Evolutionary conservation across 2,888 invertebrate species (phyloP), one percentile per base, ranked within the genome.

Genomic region (Halocaridina rubra): DNA sequence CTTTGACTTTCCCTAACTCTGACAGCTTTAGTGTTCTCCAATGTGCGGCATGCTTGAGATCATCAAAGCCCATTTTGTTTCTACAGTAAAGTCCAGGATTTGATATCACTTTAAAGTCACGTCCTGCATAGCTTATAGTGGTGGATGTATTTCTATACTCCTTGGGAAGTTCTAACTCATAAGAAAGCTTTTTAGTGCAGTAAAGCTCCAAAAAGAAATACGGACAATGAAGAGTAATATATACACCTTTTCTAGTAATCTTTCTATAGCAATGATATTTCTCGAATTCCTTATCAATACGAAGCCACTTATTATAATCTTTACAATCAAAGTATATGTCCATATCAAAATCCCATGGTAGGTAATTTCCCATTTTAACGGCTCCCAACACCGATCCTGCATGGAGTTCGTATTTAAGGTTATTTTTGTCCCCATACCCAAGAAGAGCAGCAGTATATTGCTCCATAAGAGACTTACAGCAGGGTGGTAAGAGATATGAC

Each of bases 301-400:
- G 27, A 2, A 5, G 7, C 57, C 78, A 79, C 3, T 57, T 29
- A 13, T 61, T 30, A 71, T 82, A 88, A 61, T 88, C 86, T 57
- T 85, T 82, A 22, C 79, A 77, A 19, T 88, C 81, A 24, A 89
- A 88, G 3, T 88, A 80, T 5, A 90, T 85, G 86, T 90, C 90
- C 22, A 89, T 90, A 86, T 90, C 90, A 19, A 89, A 79, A 84
- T 90, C 90, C 91, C 91, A 91, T 3, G 90, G 90, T 30, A 90
- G 86, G 69, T 90, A 88, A 72, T 89, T 89, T 22, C 87, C 81
- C 61, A 91, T 88, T 86, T 91, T 91, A 8, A 90, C 90, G 10
- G 90, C 90, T 13, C 90, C 90, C 5, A 91, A 85, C 4, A 89
- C 59, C 2, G 90, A 89, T 1, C 90, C 90, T 19, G 90, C 89